Base-by-base conservation (phyloP, 92 coral and sea anemone genomes). In the Pocillopora meandrina region DNA sequence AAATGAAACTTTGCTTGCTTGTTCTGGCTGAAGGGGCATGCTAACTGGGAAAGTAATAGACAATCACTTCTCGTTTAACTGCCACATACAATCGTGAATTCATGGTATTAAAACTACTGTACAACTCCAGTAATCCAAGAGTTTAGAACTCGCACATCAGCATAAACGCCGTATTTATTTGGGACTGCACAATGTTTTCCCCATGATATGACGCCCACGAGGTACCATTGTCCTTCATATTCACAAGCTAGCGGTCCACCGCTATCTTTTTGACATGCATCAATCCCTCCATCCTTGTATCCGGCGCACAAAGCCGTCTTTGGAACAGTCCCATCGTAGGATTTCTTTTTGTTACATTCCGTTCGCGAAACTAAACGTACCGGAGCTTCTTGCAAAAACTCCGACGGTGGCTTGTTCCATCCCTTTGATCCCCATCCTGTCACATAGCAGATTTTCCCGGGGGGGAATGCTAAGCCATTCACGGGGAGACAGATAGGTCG, bases 341-440 rank as follows among this genome's bases (percentile, higher is more conserved):
- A 90, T 64, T 82, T 82, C 12, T 83, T 75, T 35, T 67, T 42
- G 85, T 90, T 90, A 62, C 93, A 90, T 42, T 87, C 60, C 34
- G 82, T 86, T 75, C 86, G 82, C 17, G 93, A 82, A 16, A 90
- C 87, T 16, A 90, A 23, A 18, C 74, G 90, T 12, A 90, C 79
- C 18, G 84, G 19, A 35, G 93, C 90, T 77, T 90, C 86, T 61
- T 71, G 61, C 13, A 90, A 60, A 36, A 65, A 56, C 64, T 60
- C 82, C 61, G 93, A 76, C 78, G 55, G 74, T 31, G 90, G 56
- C 15, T 89, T 86, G 64, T 83, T 62, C 93, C 93, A 90, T 15
- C 93, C 93, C 18, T 74, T 75, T 56, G 89, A 71, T 16, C 92
- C 94, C 94, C 94, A 91, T 16, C 94, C 94, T 7, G 92, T 88